Conservation (phyloP, 1,140 invertebrate species). For the Steinernema khuongi region DNA sequence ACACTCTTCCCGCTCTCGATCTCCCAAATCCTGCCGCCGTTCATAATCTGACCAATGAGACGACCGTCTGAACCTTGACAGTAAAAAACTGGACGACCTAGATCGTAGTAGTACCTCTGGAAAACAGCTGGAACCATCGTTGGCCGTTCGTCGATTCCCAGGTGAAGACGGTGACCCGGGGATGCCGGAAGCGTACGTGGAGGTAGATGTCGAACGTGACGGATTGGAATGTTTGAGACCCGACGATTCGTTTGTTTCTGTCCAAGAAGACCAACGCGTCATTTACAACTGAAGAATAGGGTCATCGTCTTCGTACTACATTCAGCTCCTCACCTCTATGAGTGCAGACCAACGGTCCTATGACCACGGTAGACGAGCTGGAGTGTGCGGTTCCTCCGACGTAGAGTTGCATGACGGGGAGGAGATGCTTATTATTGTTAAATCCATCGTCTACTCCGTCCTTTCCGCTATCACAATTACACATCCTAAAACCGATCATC, state of each 20-base stretch:
- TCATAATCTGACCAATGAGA: slow-evolving; percentile 31
- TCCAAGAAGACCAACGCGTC: slow-evolving; percentile 55
- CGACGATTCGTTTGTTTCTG: slow-evolving; percentile 51
- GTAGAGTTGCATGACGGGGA: slow-evolving; percentile 56
- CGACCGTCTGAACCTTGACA: slow-evolving; percentile 28
- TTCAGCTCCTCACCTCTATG: neutral
- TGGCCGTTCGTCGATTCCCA: slow-evolving; percentile 52
- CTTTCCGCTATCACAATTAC: slow-evolving; percentile 55
- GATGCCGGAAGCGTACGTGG: slow-evolving; percentile 49
- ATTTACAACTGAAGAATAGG: slow-evolving; percentile 46
- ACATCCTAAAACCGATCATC: slow-evolving; percentile 30
- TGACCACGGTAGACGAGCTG: slow-evolving; percentile 45
- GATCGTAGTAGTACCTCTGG: slow-evolving; percentile 36
- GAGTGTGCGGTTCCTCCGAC: slow-evolving; percentile 47
- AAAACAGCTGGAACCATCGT: slow-evolving; percentile 56
- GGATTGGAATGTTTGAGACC: slow-evolving; percentile 44
- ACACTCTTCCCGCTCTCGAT: slow-evolving; percentile 36
- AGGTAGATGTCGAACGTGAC: slow-evolving; percentile 51
- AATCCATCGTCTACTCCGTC: slow-evolving; percentile 52
- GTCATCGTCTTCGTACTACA: neutral
- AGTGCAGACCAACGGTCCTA: slow-evolving; percentile 47
- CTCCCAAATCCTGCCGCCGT: slow-evolving; percentile 45
- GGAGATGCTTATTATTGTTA: slow-evolving; percentile 51
- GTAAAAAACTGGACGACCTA: neutral
- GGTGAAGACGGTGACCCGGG: slow-evolving; percentile 54